Evolutionary conservation across 2,888 invertebrate genomes (phyloP).

Genomic region (Marasmarcha lunaedactyla): DNA sequence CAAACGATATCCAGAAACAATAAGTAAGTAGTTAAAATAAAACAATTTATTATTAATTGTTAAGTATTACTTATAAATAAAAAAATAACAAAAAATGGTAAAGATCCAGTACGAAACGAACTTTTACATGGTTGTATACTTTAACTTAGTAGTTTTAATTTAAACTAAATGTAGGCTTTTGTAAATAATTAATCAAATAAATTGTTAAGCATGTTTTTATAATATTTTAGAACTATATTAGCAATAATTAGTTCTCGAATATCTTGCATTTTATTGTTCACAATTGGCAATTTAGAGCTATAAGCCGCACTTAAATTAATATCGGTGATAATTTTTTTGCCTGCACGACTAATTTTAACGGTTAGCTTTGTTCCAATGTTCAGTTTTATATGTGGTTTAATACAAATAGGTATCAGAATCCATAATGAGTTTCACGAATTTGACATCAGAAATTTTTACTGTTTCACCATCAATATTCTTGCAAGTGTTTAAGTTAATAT

Average conservation of each 20-base stretch:
- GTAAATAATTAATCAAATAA: too few species aligned
- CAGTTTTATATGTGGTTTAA: too few species aligned
- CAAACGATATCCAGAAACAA: not conserved
- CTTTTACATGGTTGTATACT: too few species aligned
- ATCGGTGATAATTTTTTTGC: conserved; percentile 7
- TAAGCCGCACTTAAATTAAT: conserved; percentile 11
- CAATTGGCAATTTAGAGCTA: conserved; percentile 12
- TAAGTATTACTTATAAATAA: not conserved
- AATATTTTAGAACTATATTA: conserved; percentile 13
- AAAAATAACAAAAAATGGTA: not conserved
- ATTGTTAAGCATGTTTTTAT: conserved; percentile 9
- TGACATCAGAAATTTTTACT: conserved; percentile 3
- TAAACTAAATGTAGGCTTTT: not conserved
- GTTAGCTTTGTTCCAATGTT: too few species aligned
- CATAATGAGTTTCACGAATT: not conserved
- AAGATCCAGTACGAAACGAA: not conserved
- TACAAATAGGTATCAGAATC: not conserved
- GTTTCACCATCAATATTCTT: conserved; percentile 3
- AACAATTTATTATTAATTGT: not conserved
- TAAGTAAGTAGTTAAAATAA: not conserved
- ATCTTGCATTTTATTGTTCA: conserved; percentile 13
- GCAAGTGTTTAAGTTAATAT: conserved; percentile 2
- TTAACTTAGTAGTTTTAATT: too few species aligned
- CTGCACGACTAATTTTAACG: conserved; percentile 9
- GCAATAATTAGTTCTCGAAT: conserved; percentile 11